Evolutionary conservation across 2,113 vertebrate genomes (phyloP).

Genomic region (Penelope pileata): DNA sequence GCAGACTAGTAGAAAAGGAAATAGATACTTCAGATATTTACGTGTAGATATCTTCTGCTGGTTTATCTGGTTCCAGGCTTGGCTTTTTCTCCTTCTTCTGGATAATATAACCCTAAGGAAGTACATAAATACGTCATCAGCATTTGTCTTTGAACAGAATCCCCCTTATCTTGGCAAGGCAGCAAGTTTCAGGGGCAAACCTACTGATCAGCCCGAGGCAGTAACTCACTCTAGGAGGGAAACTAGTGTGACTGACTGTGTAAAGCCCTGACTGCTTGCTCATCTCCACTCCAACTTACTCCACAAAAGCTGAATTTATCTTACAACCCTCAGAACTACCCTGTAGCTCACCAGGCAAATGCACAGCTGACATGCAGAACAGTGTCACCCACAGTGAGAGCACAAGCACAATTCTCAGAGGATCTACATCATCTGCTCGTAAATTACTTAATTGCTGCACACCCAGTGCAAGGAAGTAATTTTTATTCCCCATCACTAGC

Average conservation of each 20-base stretch:
- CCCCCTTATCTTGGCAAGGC: neutral
- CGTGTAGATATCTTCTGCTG: slow-evolving; percentile 93
- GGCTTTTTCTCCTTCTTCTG: slow-evolving; percentile 95
- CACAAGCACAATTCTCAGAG: neutral
- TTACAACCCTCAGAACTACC: neutral
- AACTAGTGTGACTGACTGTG: neutral
- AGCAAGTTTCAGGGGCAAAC: neutral
- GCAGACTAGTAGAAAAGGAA: neutral
- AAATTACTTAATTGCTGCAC: neutral
- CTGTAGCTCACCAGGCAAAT: neutral
- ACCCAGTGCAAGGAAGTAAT: neutral
- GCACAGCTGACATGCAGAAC: neutral
- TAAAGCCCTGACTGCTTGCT: neutral
- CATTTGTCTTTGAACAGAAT: neutral
- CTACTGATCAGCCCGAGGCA: neutral
- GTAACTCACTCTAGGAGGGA: neutral
- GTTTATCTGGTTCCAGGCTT: slow-evolving; percentile 83
- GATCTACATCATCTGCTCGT: neutral
- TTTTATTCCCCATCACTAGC: neutral
- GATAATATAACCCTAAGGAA: slow-evolving; percentile 90
- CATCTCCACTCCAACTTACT: neutral
- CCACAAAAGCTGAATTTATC: neutral
- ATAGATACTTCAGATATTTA: slow-evolving; percentile 71
- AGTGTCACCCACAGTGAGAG: neutral
- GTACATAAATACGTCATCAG: neutral